Conservation (phyloP, 2,113 vertebrate species). For the human (Homo sapiens) region GRCh38 chr2:80034501-80035000, state of each 20-base stretch:
- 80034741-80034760: not conserved
- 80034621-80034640: too few relatives aligned
- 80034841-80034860: not conserved
- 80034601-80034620: too few relatives aligned
- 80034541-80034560: too few relatives aligned
- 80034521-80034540: too few relatives aligned
- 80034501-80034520: too few relatives aligned
- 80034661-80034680: not conserved
- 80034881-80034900: not conserved
- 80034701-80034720: not conserved
- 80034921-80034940: not conserved
- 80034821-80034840: not conserved
- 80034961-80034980: not conserved
- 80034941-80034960: not conserved
- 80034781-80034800: not conserved
- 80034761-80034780: not conserved
- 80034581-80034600: too few relatives aligned
- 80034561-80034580: too few relatives aligned
- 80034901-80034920: not conserved
- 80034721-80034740: not conserved
- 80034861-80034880: not conserved
- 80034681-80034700: not conserved
- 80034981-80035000: not conserved
- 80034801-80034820: not conserved
- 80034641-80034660: not conserved